Base-by-base conservation (phyloP, 1,140 invertebrate genomes). In the Notospermus geniculatus region DNA sequence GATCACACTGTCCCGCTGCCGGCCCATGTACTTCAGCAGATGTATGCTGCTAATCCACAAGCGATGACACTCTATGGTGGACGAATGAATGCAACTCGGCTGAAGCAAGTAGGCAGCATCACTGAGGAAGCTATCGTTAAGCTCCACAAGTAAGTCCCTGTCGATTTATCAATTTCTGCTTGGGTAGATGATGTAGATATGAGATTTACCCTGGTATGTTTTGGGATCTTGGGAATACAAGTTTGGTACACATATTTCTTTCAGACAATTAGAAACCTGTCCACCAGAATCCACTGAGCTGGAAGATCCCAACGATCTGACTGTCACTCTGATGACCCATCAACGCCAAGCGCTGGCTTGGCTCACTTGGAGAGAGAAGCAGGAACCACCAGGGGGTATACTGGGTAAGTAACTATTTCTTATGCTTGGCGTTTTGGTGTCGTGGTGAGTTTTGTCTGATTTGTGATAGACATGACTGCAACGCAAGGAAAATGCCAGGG, bases 321-420 rank as follows among this genome's bases (percentile, higher is more conserved):
- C 82, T 67, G 70, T 76, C 4, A 32, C 77, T 23, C 80, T 98
- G 1, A 91, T 96, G 90, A 79, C 84, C 1, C 93, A 97, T 83
- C 95, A 97, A 78, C 85, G 87, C 68, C 87, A 91, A 70, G 94
- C 91, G 1, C 79, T 97, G 0, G 85, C 89, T 13, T 98, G 95
- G 94, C 81, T 97, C 57, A 63, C 86, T 0, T 97, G 93, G 92
- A 81, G 95, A 52, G 95, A 97, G 80, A 83, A 82, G 5, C 89
- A 95, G 78, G 84, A 85, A 65, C 93, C 93, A 0, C 73, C 85
- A 43, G 93, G 92, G 9, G 93, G 93, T 59, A 83, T 83, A 66
- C 66, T n/a, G n/a, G n/a, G n/a, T n/a, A n/a, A n/a, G n/a, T n/a
- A n/a, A n/a, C n/a, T n/a, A n/a, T n/a, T n/a, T n/a, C n/a, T n/a